Percentiles rank a stretch among this genome's conserved stretches.
These are phyloP conservation scores for Calameuta filiformis DNA, from an alignment of 2,888 invertebrate genomes.

Conservation along the genomic window DNA sequence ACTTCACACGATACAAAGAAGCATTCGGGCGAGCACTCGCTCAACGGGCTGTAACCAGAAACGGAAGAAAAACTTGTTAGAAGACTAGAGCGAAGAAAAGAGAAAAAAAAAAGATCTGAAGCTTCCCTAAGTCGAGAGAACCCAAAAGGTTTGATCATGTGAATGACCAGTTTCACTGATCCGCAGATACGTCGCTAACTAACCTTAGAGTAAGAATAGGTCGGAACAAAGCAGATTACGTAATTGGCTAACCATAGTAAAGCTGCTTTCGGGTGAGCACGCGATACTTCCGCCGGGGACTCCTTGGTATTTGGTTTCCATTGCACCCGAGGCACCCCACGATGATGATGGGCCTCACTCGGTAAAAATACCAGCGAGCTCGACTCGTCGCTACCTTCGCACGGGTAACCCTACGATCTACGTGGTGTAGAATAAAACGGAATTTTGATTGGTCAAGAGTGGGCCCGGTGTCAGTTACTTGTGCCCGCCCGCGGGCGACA, in stretches of 20 bases:
- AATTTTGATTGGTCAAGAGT: constrained; percentile 35
- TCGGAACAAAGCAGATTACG: not conserved
- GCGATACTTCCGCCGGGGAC: not conserved
- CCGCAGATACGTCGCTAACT: not conserved
- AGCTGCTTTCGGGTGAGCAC: not conserved
- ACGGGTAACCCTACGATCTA: not conserved
- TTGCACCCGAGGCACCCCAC: not conserved
- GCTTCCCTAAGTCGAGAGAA: not conserved
- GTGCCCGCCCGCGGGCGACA: constrained; percentile 53
- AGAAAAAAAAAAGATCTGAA: not conserved
- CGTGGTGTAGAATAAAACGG: not conserved
- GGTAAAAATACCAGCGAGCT: not conserved
- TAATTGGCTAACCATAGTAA: not conserved
- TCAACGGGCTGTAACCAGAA: not conserved
- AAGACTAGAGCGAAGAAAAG: not conserved
- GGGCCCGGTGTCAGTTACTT: constrained; percentile 44
- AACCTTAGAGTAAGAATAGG: not conserved
- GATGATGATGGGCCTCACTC: not conserved
- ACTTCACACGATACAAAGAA: not conserved
- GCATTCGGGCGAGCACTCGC: not conserved
- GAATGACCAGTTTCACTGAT: not conserved
- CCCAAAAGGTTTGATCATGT: not conserved
- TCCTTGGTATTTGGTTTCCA: not conserved
- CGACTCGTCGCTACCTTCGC: not conserved
- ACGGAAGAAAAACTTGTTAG: not conserved